Evolutionary conservation across 2,113 vertebrate species (phyloP).

Genomic region (Muntiacus reevesi): DNA sequence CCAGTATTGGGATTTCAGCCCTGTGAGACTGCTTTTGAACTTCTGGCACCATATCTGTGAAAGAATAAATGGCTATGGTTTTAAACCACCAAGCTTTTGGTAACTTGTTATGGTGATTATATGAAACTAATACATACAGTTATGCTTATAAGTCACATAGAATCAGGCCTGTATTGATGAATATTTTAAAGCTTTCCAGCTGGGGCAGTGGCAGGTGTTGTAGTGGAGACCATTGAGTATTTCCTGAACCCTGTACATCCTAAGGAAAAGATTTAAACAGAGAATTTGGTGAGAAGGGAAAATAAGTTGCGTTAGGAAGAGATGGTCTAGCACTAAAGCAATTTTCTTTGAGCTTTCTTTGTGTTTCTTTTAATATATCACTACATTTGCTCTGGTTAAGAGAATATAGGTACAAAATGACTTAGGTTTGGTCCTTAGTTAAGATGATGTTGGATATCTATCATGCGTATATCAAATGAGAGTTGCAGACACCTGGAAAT

Average conservation of each 20-base stretch:
- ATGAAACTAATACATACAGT: neutral
- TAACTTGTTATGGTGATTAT: neutral
- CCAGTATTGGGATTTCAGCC: neutral
- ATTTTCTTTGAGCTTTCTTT: neutral
- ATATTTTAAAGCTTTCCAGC: neutral
- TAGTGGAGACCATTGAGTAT: neutral
- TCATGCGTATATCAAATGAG: neutral
- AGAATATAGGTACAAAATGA: neutral
- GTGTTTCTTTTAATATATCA: neutral
- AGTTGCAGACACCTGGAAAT: neutral
- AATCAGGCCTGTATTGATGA: neutral
- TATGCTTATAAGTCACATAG: neutral
- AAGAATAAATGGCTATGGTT: neutral
- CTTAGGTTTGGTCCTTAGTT: neutral
- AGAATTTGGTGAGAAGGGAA: neutral
- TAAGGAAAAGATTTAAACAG: neutral
- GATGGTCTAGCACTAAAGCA: neutral
- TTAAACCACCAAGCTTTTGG: neutral
- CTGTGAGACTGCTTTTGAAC: neutral
- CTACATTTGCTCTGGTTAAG: conserved; percentile 16
- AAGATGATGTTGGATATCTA: neutral
- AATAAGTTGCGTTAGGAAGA: neutral
- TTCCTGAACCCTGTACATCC: neutral
- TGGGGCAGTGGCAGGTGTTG: neutral
- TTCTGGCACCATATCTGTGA: neutral